Percentiles rank a stretch among this genome's conserved stretches.
Conservation (phyloP, 1,140 invertebrate species). For the Philotrypesis tridentata region DNA sequence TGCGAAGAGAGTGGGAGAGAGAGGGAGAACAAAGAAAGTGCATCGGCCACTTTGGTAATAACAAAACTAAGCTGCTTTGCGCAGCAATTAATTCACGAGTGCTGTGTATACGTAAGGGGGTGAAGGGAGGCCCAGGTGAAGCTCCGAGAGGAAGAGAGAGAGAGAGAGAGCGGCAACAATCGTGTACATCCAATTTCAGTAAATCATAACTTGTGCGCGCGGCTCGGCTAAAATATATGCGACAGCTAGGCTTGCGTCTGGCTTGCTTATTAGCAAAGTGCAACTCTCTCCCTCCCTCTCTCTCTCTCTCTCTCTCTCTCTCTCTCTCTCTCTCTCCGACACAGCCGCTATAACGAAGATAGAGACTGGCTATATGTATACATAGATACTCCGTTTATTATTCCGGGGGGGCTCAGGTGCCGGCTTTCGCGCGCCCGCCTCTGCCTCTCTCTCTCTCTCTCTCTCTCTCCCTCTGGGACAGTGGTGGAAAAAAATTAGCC, state of each 20-base stretch:
- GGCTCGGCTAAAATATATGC: not conserved
- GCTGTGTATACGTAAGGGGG: no score
- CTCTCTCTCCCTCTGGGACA: not conserved
- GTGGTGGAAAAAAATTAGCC: not conserved
- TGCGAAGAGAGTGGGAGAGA: no score
- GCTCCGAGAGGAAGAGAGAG: no score
- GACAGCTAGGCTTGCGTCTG: not conserved
- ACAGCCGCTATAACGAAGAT: conserved; percentile 19
- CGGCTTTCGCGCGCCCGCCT: not conserved
- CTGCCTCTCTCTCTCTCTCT: not conserved
- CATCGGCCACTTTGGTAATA: not conserved
- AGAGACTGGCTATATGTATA: no score
- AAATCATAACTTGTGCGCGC: conserved; percentile 26
- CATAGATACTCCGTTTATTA: conserved; percentile 35
- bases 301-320: no score
- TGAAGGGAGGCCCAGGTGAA: not conserved
- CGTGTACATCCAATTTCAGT: conserved; percentile 22
- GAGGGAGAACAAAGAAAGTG: no score
- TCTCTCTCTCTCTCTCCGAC: no score
- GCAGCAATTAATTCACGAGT: not conserved
- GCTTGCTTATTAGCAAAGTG: conserved; percentile 47
- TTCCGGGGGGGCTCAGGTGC: conserved; percentile 28
- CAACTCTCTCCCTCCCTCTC: no score
- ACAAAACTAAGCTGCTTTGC: not conserved
- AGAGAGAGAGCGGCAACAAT: not conserved